phyloP scores from a whole-genome alignment of 2,797 vertebrate species.

The Leontocebus nigricollis region DNA sequence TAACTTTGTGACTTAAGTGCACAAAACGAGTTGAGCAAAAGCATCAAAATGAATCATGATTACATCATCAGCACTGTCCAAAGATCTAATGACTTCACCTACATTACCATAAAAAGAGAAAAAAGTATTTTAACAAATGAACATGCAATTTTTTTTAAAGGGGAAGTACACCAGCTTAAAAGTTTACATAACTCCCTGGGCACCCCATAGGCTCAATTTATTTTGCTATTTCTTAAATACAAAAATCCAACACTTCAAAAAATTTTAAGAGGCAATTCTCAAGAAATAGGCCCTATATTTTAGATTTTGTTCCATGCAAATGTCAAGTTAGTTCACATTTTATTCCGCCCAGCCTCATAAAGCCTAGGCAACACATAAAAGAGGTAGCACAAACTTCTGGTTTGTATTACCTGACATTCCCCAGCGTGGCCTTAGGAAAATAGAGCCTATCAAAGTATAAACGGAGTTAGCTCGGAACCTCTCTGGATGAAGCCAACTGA shows the following conservation, averaged over 20 bases:
- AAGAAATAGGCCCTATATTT: neutral
- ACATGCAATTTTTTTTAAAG: neutral
- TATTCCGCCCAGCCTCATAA: constrained; percentile 9
- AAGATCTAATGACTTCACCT: constrained; percentile 10
- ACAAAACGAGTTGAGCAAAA: constrained; percentile 35
- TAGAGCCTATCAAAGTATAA: neutral
- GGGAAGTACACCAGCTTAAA: constrained; percentile 28
- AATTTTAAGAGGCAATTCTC: neutral
- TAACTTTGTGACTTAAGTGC: constrained; percentile 1
- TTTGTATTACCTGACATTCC: neutral
- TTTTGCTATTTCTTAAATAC: constrained; percentile 38
- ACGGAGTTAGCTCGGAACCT: neutral
- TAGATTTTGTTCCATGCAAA: neutral
- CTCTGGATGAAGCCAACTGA: neutral
- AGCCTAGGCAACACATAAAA: neutral
- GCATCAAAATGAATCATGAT: constrained; percentile 4
- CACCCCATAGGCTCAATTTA: neutral
- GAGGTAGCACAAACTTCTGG: neutral
- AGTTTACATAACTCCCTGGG: constrained; percentile 13
- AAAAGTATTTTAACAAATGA: neutral
- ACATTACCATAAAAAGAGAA: neutral
- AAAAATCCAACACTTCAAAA: constrained; percentile 47
- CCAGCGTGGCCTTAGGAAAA: constrained; percentile 10
- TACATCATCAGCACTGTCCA: constrained; percentile 9
- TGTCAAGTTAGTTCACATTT: neutral